phyloP scores from a whole-genome alignment of 2,888 invertebrate genomes.

The Andrena flavipes region DNA sequence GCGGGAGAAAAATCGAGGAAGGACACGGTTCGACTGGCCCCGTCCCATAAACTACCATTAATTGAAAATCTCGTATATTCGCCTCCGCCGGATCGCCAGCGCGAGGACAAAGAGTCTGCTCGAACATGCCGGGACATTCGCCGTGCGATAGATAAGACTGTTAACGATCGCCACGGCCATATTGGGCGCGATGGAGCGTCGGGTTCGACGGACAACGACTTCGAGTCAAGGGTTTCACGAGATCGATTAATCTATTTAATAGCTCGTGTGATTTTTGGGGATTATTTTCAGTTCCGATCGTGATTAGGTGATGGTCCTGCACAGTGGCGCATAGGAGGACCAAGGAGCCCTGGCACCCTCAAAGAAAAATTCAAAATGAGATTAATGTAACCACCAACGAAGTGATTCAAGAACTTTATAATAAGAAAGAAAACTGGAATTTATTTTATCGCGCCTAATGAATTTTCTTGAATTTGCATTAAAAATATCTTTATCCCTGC shows the following conservation, averaged over 20 bases:
- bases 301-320: no score
- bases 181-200: not conserved
- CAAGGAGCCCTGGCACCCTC: no score
- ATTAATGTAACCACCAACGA: no score
- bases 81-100: slow-evolving; percentile 24
- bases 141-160: slow-evolving; percentile 33
- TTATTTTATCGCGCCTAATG: no score
- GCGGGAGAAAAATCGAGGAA: slow-evolving; percentile 45
- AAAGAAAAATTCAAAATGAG: no score
- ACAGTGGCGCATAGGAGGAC: no score
- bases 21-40: slow-evolving; percentile 44
- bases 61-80: slow-evolving; percentile 67
- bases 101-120: slow-evolving; percentile 26
- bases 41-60: slow-evolving; percentile 68
- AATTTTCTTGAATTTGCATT: no score
- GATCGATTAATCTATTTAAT: not conserved
- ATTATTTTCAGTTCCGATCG: no score
- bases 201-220: not conserved
- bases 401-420: no score
- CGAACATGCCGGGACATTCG: slow-evolving; percentile 17
- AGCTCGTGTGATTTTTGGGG: no score
- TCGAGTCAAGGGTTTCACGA: not conserved
- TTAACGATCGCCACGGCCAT: slow-evolving; percentile 36
- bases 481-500: no score
- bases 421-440: no score